Evolutionary conservation across 2,113 vertebrate species (phyloP), one percentile per base, ranked within the genome.

Genomic region (Condylura cristata): DNA sequence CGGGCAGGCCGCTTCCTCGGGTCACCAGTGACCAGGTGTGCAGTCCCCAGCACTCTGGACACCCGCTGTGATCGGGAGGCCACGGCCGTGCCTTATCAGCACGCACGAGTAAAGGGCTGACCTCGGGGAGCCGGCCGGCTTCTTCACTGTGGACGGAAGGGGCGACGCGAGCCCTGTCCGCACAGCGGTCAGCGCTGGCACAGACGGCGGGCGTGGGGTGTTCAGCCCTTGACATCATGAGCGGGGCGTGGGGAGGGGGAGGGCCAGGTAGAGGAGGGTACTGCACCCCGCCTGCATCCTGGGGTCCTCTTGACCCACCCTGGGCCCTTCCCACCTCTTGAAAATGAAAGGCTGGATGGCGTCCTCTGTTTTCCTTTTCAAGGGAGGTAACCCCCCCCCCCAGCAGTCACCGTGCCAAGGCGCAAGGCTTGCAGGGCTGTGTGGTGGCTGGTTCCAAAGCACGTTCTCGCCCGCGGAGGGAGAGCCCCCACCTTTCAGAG

Each of bases 161-260:
- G n/a, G n/a, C n/a, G n/a, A n/a, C n/a, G n/a, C n/a, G n/a, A n/a
- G n/a, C n/a, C n/a, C n/a, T n/a, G n/a, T n/a, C n/a, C n/a, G n/a
- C n/a, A n/a, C n/a, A n/a, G n/a, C n/a, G n/a, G n/a, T n/a, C n/a
- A n/a, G n/a, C n/a, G n/a, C n/a, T n/a, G n/a, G n/a, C n/a, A n/a
- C n/a, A n/a, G n/a, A n/a, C n/a, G n/a, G 56, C 32, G 26, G 70
- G 44, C 18, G 37, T 12, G 44, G 4, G 6, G 8, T 17, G 20
- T 8, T 32, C 41, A 14, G 22, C 56, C 30, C 3, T 24, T 3
- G 22, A 17, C 26, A 1, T 3, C 3, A 37, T 0, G 10, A 61
- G 61, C n/a, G 1, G 0, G 0, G 0, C 0, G 22, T 30, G n/a
- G 20, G 39, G 63, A 1, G 10, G 7, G 75, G 4, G 32, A 65